Conservation (phyloP, 2,888 invertebrate species). For the Phortica magna region DNA sequence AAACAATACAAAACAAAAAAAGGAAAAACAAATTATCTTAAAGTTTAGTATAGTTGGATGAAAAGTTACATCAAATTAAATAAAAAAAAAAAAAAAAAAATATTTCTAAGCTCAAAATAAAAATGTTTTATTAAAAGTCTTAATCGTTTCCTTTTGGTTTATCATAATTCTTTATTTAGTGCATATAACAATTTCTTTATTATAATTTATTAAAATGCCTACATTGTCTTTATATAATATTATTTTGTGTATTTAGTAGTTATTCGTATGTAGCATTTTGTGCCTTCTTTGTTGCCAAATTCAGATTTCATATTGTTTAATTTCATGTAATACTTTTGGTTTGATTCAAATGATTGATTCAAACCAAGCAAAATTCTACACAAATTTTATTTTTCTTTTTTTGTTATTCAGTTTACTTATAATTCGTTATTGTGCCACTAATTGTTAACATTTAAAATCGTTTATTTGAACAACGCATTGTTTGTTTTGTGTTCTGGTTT, state of each 20-base stretch:
- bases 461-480: not conserved
- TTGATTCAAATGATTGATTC: no score
- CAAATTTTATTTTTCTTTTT: not conserved
- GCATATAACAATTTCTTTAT: slow-evolving; percentile 61
- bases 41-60: not conserved
- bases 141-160: slow-evolving; percentile 6
- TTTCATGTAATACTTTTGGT: not conserved
- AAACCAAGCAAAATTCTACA: not conserved
- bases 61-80: not conserved
- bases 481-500: not conserved
- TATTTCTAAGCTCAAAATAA: slow-evolving; percentile 19
- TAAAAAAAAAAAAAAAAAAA: not conserved
- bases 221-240: slow-evolving; percentile 21
- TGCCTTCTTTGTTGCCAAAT: slow-evolving; percentile 18
- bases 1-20: not conserved
- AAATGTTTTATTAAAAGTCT: not conserved
- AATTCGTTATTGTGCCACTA: slow-evolving; percentile 22
- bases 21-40: not conserved
- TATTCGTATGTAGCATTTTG: slow-evolving; percentile 27
- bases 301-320: not conserved
- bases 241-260: slow-evolving; percentile 22
- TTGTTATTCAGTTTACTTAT: no score
- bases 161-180: slow-evolving; percentile 48
- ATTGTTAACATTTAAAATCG: slow-evolving; percentile 27
- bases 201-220: slow-evolving; percentile 36